phyloP scores from a whole-genome alignment of 2,888 invertebrate species.

The Caenorhabditis panamensis region DNA sequence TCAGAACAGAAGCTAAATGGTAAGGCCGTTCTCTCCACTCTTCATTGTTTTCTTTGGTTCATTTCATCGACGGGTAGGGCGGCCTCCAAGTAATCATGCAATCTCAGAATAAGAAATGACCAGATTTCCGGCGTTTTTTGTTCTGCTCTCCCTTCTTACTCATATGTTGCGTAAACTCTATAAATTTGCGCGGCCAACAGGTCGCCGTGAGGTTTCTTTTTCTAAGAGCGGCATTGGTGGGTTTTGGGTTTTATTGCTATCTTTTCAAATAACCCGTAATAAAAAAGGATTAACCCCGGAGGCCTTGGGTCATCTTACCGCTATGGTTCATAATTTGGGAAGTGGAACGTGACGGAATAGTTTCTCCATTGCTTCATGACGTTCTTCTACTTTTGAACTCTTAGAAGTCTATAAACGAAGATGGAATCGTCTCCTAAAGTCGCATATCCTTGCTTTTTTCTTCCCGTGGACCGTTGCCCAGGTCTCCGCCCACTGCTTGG shows the following conservation, averaged over 20 bases:
- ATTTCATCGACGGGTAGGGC: background rate
- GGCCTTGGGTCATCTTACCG: background rate
- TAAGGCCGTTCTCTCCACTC: background rate
- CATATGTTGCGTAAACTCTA: slow-evolving; percentile 49
- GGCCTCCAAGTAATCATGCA: slow-evolving; percentile 31
- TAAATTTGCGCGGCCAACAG: slow-evolving; percentile 11
- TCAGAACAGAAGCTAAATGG: slow-evolving; percentile 12
- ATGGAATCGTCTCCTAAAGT: too few species aligned
- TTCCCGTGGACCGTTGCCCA: background rate
- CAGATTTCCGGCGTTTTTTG: slow-evolving; percentile 57
- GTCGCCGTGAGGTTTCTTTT: background rate
- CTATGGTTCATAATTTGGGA: too few species aligned
- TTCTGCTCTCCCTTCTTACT: slow-evolving; percentile 16
- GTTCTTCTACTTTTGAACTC: too few species aligned
- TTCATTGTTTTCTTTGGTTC: slow-evolving; percentile 12
- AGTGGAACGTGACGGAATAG: too few species aligned
- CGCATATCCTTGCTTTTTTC: background rate
- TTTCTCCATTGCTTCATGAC: too few species aligned
- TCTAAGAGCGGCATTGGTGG: slow-evolving; percentile 21
- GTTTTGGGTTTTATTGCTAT: slow-evolving; percentile 18
- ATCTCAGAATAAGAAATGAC: slow-evolving; percentile 54
- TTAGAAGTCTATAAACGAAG: too few species aligned
- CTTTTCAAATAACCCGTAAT: slow-evolving; percentile 45
- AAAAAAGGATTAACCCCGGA: slow-evolving; percentile 46
- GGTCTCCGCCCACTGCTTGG: slow-evolving; percentile 38